phyloP scores from a whole-genome alignment of 2,113 vertebrate species.

The Neolamprologus tretocephalus region DNA sequence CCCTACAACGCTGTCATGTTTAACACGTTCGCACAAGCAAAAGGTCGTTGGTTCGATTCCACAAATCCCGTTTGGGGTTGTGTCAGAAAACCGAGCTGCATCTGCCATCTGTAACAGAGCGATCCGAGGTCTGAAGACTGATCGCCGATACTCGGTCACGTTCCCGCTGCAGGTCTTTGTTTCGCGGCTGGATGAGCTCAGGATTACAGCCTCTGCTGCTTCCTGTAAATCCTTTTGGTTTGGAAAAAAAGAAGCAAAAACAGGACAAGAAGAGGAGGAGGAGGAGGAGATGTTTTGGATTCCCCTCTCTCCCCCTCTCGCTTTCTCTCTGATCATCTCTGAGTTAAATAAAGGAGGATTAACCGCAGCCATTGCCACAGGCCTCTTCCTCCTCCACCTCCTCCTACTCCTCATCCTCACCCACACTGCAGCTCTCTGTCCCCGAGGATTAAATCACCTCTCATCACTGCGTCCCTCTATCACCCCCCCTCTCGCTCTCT shows the following conservation, averaged over 20 bases:
- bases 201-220: neutral
- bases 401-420: conserved; percentile 19
- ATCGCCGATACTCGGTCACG: neutral
- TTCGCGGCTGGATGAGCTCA: neutral
- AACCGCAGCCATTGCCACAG: conserved; percentile 28
- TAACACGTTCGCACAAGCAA: fast-evolving
- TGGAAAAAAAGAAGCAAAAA: neutral
- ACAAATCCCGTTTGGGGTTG: neutral
- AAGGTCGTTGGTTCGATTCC: neutral
- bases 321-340: neutral
- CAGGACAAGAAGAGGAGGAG: conserved; percentile 16
- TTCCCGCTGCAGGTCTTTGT: neutral
- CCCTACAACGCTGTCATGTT: neutral
- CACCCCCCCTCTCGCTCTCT: neutral
- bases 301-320: neutral
- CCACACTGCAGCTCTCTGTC: conserved; percentile 26
- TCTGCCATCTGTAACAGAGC: neutral
- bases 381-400: conserved; percentile 30
- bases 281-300: conserved; percentile 15
- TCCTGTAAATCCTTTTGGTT: neutral
- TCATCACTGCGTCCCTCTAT: neutral
- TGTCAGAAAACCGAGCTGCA: neutral
- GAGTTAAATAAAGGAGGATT: conserved; percentile 53
- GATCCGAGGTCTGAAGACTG: neutral
- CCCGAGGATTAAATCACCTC: conserved; percentile 14